Evolutionary conservation across 2,113 vertebrate species (phyloP), one percentile per base, ranked within the genome.

Genomic region (Psilopogon haemacephalus): DNA sequence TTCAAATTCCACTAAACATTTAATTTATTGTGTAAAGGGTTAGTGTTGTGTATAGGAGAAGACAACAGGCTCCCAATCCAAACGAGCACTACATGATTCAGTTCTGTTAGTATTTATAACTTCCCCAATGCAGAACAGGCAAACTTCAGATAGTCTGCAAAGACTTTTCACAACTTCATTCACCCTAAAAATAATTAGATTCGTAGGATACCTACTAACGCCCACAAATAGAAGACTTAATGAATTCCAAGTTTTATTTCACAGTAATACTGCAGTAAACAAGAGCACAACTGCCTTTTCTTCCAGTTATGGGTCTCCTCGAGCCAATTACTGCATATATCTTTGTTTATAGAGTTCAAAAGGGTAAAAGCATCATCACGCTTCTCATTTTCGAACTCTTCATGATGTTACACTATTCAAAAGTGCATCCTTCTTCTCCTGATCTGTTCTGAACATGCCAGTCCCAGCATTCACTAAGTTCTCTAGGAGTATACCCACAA

Each of bases 151-250:
- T 48, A 86, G 70, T 30, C 42, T 42, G 28, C 6, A 27, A 92
- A 76, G 59, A 27, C 44, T 50, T 33, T 58, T 55, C n/a, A 60
- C 74, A 77, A 69, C n/a, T 54, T 67, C 12, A 2, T 89, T 92
- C 80, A 89, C 60, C 50, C 37, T 38, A 90, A 52, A 62, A 94
- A 88, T 94, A 68, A 83, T 28, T 86, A 93, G 75, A 93, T 95
- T 76, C 93, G 90, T 62, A 95, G 79, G 91, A 96, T 95, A 88
- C 77, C 78, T 94, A 89, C 63, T 20, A 82, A 91, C 86, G 93
- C 88, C 96, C 84, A 95, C 94, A 96, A 91, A 96, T 67, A 26
- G 82, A 38, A 71, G 95, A 93, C 27, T 30, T 71, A 89, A 95
- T 86, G 85, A 93, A 93, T 86, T 89, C 56, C 73, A 83, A 84